Percentiles rank a stretch among this genome's conserved stretches.
These are phyloP conservation scores for Takifugu ocellatus DNA, from an alignment of 2,797 vertebrate species.

Conservation along the genomic window DNA sequence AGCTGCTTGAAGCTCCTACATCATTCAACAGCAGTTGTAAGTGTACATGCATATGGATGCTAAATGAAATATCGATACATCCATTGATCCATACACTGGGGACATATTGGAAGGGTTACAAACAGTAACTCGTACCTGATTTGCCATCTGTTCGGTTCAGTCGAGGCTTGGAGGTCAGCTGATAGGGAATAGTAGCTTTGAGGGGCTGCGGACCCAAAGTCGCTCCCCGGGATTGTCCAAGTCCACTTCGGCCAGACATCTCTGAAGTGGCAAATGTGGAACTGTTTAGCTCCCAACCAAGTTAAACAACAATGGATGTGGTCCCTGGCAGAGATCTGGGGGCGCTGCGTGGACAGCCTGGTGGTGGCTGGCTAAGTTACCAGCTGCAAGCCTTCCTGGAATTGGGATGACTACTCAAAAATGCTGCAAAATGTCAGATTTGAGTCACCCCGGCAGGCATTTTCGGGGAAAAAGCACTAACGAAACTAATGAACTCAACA, in stretches of 20 bases:
- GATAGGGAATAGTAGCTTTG: slow-evolving; percentile 83
- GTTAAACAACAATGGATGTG: slow-evolving; percentile 1
- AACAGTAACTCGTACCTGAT: slow-evolving; percentile 58
- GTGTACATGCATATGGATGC: no score
- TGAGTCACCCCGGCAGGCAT: slow-evolving; percentile 12
- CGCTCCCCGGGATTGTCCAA: slow-evolving; percentile 46
- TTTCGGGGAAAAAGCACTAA: background rate
- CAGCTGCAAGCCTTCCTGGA: slow-evolving; percentile 52
- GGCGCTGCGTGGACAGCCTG: slow-evolving; percentile 36
- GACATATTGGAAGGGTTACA: background rate
- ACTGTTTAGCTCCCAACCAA: slow-evolving; percentile 4
- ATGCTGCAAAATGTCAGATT: slow-evolving; percentile 39
- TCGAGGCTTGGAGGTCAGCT: slow-evolving; percentile 72
- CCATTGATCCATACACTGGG: no score
- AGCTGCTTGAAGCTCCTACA: background rate
- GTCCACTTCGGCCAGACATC: slow-evolving; percentile 66
- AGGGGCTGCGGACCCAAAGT: slow-evolving; percentile 78
- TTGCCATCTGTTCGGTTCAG: slow-evolving; percentile 63
- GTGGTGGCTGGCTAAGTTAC: slow-evolving; percentile 33
- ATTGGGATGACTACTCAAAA: slow-evolving; percentile 36
- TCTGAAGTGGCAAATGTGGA: slow-evolving; percentile 9
- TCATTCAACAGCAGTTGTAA: background rate
- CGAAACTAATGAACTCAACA: slow-evolving; percentile 8
- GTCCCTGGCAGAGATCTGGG: slow-evolving; percentile 30
- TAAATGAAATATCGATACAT: no score